A percentile compares a stretch with the other conserved stretches of the same genome.
Evolutionary conservation across 1,140 invertebrate species (phyloP).

Genomic region (Polypedilum pembai): DNA sequence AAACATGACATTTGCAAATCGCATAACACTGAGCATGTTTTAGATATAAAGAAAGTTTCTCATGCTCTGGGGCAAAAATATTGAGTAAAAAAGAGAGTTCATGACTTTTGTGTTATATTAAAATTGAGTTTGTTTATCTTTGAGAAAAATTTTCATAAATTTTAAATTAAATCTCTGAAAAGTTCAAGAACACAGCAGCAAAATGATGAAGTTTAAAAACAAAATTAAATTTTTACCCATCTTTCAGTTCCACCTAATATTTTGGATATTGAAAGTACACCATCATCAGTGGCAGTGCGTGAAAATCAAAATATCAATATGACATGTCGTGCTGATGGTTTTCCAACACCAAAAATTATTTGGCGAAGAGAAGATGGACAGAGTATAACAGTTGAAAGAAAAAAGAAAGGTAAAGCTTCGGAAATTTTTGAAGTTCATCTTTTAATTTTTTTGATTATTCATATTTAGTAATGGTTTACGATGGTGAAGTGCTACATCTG

Average conservation of each 20-base stretch:
- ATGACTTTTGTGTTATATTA: too few relatives aligned
- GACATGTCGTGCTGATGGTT: constrained; percentile 79
- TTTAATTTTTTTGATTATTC: constrained; percentile 25
- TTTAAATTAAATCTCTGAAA: too few relatives aligned
- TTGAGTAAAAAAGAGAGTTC: too few relatives aligned
- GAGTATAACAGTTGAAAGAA: constrained; percentile 67
- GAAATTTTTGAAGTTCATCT: too few relatives aligned
- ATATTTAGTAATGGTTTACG: constrained; percentile 67
- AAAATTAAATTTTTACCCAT: not conserved
- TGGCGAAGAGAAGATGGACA: constrained; percentile 86
- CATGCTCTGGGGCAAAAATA: too few relatives aligned
- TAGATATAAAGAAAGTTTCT: too few relatives aligned
- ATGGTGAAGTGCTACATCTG: constrained; percentile 73
- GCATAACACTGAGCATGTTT: too few relatives aligned
- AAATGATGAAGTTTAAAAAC: not conserved
- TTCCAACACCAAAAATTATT: constrained; percentile 78
- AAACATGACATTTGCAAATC: too few relatives aligned
- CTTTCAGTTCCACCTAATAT: constrained; percentile 82
- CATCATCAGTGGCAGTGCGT: constrained; percentile 77
- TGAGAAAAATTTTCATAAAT: too few relatives aligned
- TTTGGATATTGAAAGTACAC: constrained; percentile 72
- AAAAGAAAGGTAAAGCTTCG: constrained; percentile 76
- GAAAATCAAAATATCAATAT: constrained; percentile 87
- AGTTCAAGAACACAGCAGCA: not conserved
- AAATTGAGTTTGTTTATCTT: too few relatives aligned